Percentiles rank a stretch among this genome's conserved stretches.
Evolutionary conservation across 1,140 invertebrate species (phyloP).

Genomic region (Trinorchestia longiramus): DNA sequence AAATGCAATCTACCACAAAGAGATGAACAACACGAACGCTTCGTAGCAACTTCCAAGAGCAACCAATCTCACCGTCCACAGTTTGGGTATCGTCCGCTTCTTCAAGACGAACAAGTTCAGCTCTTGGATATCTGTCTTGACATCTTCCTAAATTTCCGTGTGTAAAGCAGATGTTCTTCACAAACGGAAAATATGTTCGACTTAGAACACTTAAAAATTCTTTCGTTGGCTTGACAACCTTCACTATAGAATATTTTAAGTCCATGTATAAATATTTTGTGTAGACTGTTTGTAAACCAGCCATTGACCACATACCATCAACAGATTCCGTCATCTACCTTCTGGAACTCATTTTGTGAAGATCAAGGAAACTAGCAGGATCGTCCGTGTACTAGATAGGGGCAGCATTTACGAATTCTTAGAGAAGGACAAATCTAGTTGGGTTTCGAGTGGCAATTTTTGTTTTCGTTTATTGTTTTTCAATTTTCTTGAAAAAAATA

Average conservation of each 20-base stretch:
- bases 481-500: too few relatives aligned
- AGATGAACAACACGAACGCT: slow-evolving; percentile 10
- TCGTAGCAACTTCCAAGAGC: not conserved
- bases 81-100: not conserved
- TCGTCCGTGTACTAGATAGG: too few relatives aligned
- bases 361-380: too few relatives aligned
- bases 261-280: not conserved
- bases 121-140: not conserved
- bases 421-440: too few relatives aligned
- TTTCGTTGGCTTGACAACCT: not conserved
- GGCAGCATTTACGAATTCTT: too few relatives aligned
- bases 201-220: not conserved
- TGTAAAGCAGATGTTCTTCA: not conserved
- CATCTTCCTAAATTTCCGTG: not conserved
- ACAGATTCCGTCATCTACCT: too few relatives aligned
- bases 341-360: too few relatives aligned
- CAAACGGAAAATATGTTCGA: not conserved
- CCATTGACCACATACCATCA: too few relatives aligned
- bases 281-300: not conserved
- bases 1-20: slow-evolving; percentile 4
- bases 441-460: too few relatives aligned
- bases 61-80: not conserved
- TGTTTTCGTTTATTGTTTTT: too few relatives aligned
- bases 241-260: not conserved
- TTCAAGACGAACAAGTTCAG: not conserved